Evolutionary conservation across 2,113 vertebrate genomes (phyloP), one percentile per base, ranked within the genome.

Genomic region (Illadopsis cleaveri): DNA sequence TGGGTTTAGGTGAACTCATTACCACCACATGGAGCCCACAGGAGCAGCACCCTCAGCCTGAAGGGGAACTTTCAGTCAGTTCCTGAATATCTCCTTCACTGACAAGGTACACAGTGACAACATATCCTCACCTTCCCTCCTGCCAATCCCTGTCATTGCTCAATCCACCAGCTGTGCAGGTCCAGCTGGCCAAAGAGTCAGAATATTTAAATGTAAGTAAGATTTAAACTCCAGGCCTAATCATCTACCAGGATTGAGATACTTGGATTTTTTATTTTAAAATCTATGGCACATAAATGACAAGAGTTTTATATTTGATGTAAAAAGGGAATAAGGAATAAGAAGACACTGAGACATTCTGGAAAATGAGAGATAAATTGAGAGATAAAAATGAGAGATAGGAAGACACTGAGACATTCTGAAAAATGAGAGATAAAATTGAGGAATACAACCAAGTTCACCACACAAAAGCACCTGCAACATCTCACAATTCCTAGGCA

Each of bases 21-120:
- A 19, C 8, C 33, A 31, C 1, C 0, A 0, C 58, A 33, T 0
- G 7, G 42, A 57, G 21, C 37, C 57, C 47, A 66, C 35, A 58
- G 71, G 31, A 37, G 70, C 22, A 73, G 9, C 42, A 21, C 22
- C 24, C 47, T 18, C 5, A 51, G 8, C 20, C 61, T 38, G 22
- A 38, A 25, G 30, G 16, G 38, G 62, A 68, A 38, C 44, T 53
- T 54, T 12, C 0, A 2, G 30, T 28, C 57, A 66, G 20, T 8
- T 80, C 21, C 44, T 8, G 20, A 62, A 2, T 5, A 8, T 15
- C 37, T 40, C 61, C 72, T 42, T 70, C 66, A 62, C 57, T 68
- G 35, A 54, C 47, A 82, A 20, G 3, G 2, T 3, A 51, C 12
- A 15, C 25, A 50, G 3, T 15, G n/a, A n/a, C 31, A 76, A 9